Evolutionary conservation across 2,888 invertebrate genomes (phyloP), one percentile per base, ranked within the genome.

Genomic region (Pammene fasciana): DNA sequence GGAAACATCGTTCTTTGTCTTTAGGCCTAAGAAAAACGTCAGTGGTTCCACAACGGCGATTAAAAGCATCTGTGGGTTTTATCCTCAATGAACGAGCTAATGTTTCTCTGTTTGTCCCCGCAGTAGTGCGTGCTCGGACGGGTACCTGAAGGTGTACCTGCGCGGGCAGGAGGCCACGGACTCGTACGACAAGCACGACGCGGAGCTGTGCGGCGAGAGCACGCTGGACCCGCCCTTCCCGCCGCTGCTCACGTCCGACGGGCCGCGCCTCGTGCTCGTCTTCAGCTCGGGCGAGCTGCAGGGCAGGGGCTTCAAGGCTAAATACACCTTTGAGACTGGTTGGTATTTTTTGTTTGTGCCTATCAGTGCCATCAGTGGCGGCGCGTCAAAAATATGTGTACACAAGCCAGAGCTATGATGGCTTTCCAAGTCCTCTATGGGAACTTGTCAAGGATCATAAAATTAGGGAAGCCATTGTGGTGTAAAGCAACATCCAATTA

Each of bases 151-250:
- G 88, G 94, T 98, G 74, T 98, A 98, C 92, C 93, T 98, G 67
- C 97, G 97, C 82, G 98, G 98, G 3, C 98, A 98, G 87, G 98
- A 98, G 88, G 96, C 97, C 45, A 97, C 96, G 65, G 97, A 97
- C 86, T 97, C 97, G 50, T 97, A 97, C 84, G 98, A 98, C 86
- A 98, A 98, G 89, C 97, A 97, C 85, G 98, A 98, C 87, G 95
- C 97, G 79, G 97, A 97, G 86, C 94, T 98, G 82, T 99, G 99
- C 86, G 99, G 99, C 13, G 95, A 95, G 77, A 84, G 85, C 43
- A 94, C 76, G 4, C 72, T 73, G 50, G 36, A 38, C 41, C 62
- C 62, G 50, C 50, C 41, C 7, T 55, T 14, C 55, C 64, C 70
- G n/a, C 94, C 95, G 65, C 94, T 95, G 50, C 95, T 98, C 72